Evolutionary conservation across 1,140 invertebrate genomes (phyloP).

Genomic region (Sesamia nonagrioides): DNA sequence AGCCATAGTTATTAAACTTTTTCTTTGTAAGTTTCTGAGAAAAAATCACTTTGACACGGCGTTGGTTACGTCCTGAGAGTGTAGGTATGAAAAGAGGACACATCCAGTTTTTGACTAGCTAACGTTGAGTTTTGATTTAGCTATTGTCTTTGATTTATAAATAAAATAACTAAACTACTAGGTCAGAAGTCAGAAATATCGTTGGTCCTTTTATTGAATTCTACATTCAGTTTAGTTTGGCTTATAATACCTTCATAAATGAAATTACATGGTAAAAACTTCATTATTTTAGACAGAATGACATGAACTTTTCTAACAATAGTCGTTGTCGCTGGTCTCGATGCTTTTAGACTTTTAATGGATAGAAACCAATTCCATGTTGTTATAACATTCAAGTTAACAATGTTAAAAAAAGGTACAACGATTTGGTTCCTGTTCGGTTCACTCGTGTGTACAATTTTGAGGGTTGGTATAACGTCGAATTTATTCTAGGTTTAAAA

Average conservation of each 20-base stretch:
- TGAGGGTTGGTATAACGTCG: background rate
- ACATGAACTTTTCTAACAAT: constrained; percentile 34
- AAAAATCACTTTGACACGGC: background rate
- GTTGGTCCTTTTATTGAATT: background rate
- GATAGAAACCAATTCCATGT: constrained; percentile 38
- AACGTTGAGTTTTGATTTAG: background rate
- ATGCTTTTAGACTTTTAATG: constrained; percentile 47
- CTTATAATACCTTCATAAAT: constrained; percentile 20
- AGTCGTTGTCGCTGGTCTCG: constrained; percentile 8
- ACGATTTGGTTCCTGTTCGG: background rate
- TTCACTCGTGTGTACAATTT: background rate
- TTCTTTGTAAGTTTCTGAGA: constrained; percentile 18
- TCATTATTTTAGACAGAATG: constrained; percentile 10
- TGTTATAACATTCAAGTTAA: background rate
- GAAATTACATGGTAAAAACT: constrained; percentile 19
- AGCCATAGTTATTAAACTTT: constrained; percentile 14
- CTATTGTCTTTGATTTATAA: no score
- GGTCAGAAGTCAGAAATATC: background rate
- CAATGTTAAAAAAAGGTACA: background rate
- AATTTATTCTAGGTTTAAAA: no score
- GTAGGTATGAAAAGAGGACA: background rate
- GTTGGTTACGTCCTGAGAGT: background rate
- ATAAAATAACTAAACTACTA: background rate
- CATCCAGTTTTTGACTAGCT: background rate
- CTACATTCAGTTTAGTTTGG: background rate